Conservation (phyloP, 2,888 invertebrate genomes). For the Timandra comae region DNA sequence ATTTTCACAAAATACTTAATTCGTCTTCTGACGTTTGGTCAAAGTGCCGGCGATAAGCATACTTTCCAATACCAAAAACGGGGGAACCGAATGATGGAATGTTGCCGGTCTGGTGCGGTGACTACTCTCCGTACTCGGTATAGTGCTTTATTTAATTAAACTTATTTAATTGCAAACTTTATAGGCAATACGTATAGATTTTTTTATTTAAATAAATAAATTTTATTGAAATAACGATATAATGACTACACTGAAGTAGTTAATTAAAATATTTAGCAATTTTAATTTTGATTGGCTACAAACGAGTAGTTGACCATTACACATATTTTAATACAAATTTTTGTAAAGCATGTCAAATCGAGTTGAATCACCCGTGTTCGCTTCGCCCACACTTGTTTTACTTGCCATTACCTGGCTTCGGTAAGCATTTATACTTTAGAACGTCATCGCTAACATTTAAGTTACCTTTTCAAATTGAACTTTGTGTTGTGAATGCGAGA, state of each 20-base stretch:
- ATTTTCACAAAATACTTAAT: constrained; percentile 32
- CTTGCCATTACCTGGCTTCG: constrained; percentile 44
- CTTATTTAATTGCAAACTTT: too few relatives aligned
- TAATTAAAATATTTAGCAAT: too few relatives aligned
- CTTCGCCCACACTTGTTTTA: constrained; percentile 45
- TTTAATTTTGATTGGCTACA: too few relatives aligned
- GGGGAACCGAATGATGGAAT: constrained; percentile 34
- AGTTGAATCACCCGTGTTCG: constrained; percentile 36
- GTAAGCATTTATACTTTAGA: constrained; percentile 34
- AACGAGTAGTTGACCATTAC: too few relatives aligned
- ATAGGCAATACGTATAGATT: too few relatives aligned
- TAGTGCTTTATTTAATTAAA: too few relatives aligned
- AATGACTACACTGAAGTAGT: too few relatives aligned
- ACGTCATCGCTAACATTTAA: constrained; percentile 29
- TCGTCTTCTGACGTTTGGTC: constrained; percentile 28
- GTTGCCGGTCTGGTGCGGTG: constrained; percentile 16
- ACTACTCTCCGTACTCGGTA: neutral
- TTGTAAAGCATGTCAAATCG: constrained; percentile 38
- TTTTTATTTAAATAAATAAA: too few relatives aligned
- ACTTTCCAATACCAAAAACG: constrained; percentile 42
- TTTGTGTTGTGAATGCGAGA: constrained; percentile 21
- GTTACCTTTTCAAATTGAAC: constrained; percentile 24
- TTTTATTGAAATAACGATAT: too few relatives aligned
- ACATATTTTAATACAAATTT: too few relatives aligned
- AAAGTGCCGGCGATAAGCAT: constrained; percentile 24